Percentiles rank a stretch among this genome's conserved stretches.
Conservation (phyloP, 1,140 invertebrate genomes). For the Pachyrhynchus sulphureomaculatus region DNA sequence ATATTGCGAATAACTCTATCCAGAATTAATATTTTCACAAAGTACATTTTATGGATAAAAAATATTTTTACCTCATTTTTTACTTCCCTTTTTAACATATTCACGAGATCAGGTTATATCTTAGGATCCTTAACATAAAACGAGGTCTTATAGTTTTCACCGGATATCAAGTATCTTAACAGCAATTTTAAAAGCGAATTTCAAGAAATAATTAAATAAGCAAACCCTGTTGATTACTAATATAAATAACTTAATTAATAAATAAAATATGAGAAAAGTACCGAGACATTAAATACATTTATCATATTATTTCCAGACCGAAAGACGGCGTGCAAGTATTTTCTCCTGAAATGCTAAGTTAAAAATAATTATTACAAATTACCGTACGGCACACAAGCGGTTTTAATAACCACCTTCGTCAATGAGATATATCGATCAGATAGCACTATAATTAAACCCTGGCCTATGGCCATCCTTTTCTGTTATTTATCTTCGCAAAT, state of each 20-base stretch:
- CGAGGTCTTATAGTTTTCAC: too few species aligned
- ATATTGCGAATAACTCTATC: too few species aligned
- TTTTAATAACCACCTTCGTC: conserved; percentile 46
- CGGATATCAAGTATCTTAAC: too few species aligned
- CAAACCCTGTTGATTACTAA: too few species aligned
- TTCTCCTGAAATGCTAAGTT: conserved; percentile 36
- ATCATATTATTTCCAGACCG: conserved; percentile 23
- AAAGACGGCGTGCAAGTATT: conserved; percentile 23
- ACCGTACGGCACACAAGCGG: conserved; percentile 41
- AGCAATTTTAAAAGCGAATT: too few species aligned
- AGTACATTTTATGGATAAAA: too few species aligned
- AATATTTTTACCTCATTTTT: too few species aligned
- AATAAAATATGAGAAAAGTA: conserved; percentile 13
- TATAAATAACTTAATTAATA: not conserved
- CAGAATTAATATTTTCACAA: too few species aligned
- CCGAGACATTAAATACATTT: conserved; percentile 21
- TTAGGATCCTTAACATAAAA: too few species aligned
- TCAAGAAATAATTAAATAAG: too few species aligned
- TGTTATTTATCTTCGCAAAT: conserved; percentile 42
- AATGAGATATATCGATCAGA: conserved; percentile 46
- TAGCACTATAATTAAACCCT: conserved; percentile 46
- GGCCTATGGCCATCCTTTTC: conserved; percentile 31
- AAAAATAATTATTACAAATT: conserved; percentile 49
- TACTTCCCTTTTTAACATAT: too few species aligned
- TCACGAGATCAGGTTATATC: too few species aligned